phyloP scores from a whole-genome alignment of 35 echinoderm and acorn worm genomes.

The Apostichopus californicus region DNA sequence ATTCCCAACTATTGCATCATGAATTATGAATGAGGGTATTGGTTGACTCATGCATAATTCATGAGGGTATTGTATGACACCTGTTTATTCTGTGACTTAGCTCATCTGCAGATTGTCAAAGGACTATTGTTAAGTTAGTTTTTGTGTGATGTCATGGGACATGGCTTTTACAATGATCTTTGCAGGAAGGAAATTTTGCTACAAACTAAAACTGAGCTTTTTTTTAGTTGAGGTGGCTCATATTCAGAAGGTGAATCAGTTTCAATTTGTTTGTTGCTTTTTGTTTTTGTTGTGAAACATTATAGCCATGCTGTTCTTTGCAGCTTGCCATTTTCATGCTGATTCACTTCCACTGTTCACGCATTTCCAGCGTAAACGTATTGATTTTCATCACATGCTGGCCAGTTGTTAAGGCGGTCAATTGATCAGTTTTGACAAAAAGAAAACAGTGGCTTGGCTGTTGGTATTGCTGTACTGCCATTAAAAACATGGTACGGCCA shows the following conservation, averaged over 20 bases:
- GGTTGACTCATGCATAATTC: slow-evolving; percentile 37
- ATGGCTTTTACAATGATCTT: too few species aligned
- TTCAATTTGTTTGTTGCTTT: neutral
- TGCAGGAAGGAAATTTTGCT: too few species aligned
- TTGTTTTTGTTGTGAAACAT: neutral
- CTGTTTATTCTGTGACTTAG: slow-evolving; percentile 8
- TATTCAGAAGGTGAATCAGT: neutral
- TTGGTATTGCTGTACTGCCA: neutral
- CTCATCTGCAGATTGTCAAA: neutral
- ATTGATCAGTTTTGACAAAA: slow-evolving; percentile 12
- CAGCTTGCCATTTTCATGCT: neutral
- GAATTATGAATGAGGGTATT: slow-evolving; percentile 52
- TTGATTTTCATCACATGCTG: slow-evolving; percentile 38
- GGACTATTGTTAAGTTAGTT: neutral
- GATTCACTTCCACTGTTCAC: slow-evolving; percentile 24
- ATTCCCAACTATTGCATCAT: neutral
- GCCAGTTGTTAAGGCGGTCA: slow-evolving; percentile 21
- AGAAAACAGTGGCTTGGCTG: neutral
- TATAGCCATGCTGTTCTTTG: neutral
- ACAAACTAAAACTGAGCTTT: neutral
- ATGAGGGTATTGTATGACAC: slow-evolving; percentile 34
- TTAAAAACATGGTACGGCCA: too few species aligned
- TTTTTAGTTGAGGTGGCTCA: neutral
- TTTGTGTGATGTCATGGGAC: slow-evolving; percentile 14
- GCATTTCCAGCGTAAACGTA: slow-evolving; percentile 48